Evolutionary conservation across 2,797 vertebrate genomes (phyloP).

Genomic region (Cirrhinus molitorella): DNA sequence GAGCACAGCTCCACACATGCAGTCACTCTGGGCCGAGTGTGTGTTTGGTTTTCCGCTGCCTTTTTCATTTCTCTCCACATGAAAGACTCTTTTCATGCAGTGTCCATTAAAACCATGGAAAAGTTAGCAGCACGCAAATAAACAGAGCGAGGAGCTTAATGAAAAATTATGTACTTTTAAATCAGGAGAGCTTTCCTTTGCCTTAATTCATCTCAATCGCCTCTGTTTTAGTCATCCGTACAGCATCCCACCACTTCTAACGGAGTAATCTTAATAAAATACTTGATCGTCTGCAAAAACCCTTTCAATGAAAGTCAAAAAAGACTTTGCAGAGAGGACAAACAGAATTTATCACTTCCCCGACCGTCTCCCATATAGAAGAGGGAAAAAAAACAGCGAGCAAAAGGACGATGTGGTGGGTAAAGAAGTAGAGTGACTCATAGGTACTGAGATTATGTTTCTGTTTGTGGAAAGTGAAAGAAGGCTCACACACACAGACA

Average conservation of each 20-base stretch:
- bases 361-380: neutral
- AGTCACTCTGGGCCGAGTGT: constrained; percentile 25
- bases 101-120: constrained; percentile 66
- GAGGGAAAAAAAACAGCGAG: neutral
- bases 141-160: constrained; percentile 45
- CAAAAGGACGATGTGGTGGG: constrained; percentile 41
- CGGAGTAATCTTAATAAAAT: neutral
- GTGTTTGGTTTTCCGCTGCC: constrained; percentile 57
- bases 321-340: constrained; percentile 15
- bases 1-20: constrained; percentile 45
- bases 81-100: constrained; percentile 66
- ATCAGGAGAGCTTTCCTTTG: constrained; percentile 40
- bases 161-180: constrained; percentile 45
- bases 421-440: constrained; percentile 57
- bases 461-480: constrained; percentile 60
- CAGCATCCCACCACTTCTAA: constrained; percentile 25
- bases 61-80: constrained; percentile 61
- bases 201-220: neutral
- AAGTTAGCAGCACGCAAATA: constrained; percentile 53
- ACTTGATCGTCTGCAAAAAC: constrained; percentile 17
- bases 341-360: neutral
- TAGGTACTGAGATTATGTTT: constrained; percentile 58
- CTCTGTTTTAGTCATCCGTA: neutral
- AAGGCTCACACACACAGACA: constrained; percentile 50
- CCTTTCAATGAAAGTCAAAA: constrained; percentile 1